A percentile compares a stretch with the other conserved stretches of the same genome.
phyloP scores from a whole-genome alignment of 2,888 invertebrate genomes.

The Thecocarcelia acutangulata region DNA sequence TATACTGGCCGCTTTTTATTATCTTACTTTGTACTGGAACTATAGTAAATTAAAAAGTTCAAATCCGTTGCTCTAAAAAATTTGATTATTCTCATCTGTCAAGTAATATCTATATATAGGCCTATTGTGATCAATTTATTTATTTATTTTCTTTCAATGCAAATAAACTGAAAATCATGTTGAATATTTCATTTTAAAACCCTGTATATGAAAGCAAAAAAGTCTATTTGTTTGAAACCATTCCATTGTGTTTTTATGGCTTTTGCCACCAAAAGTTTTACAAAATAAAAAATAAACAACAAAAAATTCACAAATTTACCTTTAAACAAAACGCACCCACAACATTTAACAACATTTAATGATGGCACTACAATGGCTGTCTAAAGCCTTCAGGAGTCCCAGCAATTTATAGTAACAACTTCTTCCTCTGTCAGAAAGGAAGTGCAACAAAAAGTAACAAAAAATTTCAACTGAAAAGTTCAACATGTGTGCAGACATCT shows the following conservation, averaged over 20 bases:
- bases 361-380: slow-evolving; percentile 53
- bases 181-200: no score
- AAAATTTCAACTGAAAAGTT: slow-evolving; percentile 41
- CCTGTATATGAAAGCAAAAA: no score
- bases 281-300: not conserved
- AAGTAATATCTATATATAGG: no score
- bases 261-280: slow-evolving; percentile 2
- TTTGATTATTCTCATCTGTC: no score
- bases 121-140: no score
- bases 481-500: slow-evolving; percentile 62
- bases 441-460: not conserved
- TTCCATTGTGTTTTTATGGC: not conserved
- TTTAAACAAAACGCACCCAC: not conserved
- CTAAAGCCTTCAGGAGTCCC: slow-evolving; percentile 36
- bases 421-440: slow-evolving; percentile 12
- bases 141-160: no score
- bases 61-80: no score
- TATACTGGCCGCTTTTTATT: no score
- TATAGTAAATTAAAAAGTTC: no score
- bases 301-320: not conserved
- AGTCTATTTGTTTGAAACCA: no score
- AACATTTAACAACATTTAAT: slow-evolving; percentile 24
- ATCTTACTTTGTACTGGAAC: no score
- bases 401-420: slow-evolving; percentile 55
- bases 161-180: no score